Evolutionary conservation across 2,888 invertebrate genomes (phyloP), one percentile per base, ranked within the genome.

Genomic region (Drosophila silvestris): DNA sequence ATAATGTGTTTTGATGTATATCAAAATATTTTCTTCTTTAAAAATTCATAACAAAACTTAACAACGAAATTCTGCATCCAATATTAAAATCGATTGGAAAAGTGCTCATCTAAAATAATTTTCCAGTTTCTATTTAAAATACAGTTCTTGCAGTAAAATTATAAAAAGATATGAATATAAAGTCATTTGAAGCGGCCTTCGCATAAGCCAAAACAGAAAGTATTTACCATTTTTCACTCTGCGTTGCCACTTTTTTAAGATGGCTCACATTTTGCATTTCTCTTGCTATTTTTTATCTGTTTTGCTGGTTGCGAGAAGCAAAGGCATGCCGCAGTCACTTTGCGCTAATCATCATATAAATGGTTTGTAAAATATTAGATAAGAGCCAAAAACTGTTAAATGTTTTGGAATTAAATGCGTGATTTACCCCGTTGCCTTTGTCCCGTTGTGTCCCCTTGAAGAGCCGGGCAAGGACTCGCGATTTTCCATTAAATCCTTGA

Each of bases 321-420:
- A 77, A 5, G 16, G 47, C 26, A 61, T 72, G 75, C 64, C 64
- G 70, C 67, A 83, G 80, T 72, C 88, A 85, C 83, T 91, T 87
- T 78, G 79, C 80, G 84, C 91, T 92, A 92, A 92, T 93, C 91
- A 90, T 92, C 92, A 91, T 90, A 92, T 91, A 92, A 91, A 91
- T 91, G 91, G 92, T 84, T 91, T 91, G 92, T 92, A 92, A 91
- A 91, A 91, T 92, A 91, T 91, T 91, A 89, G 89, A 89, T 89
- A 89, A 90, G 81, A 79, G 73, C 72, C 81, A 73, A 81, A 84
- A 88, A 91, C 83, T 85, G 91, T 90, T 91, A 88, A 91, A 92
- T 92, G 92, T 91, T 85, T 90, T 80, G 92, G 93, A 92, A 92
- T 91, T 92, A 92, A 92, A 90, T 85, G 83, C 81, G 81, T 85